A percentile compares a stretch with the other conserved stretches of the same genome.
These are phyloP conservation scores for Patiria miniata DNA, from an alignment of 35 echinoderm and acorn worm genomes.

Conservation along the genomic window DNA sequence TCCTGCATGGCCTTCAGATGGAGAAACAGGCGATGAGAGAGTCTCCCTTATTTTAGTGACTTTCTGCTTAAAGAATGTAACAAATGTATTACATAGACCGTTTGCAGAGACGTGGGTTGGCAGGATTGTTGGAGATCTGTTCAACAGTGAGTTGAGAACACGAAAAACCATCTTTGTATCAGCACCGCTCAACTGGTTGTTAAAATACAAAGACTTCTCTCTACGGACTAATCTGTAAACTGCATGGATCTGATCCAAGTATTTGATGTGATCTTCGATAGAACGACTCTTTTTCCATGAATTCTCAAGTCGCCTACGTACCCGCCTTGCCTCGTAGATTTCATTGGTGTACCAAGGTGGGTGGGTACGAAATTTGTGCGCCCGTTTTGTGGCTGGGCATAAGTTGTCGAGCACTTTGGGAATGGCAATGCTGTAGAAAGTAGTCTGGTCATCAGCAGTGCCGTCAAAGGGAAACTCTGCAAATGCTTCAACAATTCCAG, in stretches of 20 bases:
- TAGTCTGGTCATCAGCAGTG: neutral
- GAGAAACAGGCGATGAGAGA: too few species aligned
- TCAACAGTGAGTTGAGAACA: neutral
- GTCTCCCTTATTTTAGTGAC: neutral
- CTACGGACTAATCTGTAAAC: neutral
- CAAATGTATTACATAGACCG: neutral
- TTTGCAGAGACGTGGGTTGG: neutral
- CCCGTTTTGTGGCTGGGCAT: neutral
- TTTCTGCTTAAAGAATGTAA: neutral
- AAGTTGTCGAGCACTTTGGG: neutral
- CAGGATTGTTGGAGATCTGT: neutral
- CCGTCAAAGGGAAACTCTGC: neutral
- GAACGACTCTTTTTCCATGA: conserved; percentile 10
- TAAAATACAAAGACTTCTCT: neutral
- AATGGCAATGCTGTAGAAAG: neutral
- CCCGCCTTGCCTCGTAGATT: conserved; percentile 2
- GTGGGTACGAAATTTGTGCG: neutral
- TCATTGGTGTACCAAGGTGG: conserved; percentile 30
- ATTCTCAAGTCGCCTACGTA: neutral
- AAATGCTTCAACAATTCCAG: neutral
- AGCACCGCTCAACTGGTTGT: neutral
- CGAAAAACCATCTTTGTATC: conserved; percentile 1
- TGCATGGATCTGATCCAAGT: conserved; percentile 6
- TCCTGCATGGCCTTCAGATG: neutral
- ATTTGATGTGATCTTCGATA: neutral